These are phyloP conservation scores for Bufotes viridis DNA, from an alignment of 2,797 vertebrate genomes.

Conservation along the genomic window DNA sequence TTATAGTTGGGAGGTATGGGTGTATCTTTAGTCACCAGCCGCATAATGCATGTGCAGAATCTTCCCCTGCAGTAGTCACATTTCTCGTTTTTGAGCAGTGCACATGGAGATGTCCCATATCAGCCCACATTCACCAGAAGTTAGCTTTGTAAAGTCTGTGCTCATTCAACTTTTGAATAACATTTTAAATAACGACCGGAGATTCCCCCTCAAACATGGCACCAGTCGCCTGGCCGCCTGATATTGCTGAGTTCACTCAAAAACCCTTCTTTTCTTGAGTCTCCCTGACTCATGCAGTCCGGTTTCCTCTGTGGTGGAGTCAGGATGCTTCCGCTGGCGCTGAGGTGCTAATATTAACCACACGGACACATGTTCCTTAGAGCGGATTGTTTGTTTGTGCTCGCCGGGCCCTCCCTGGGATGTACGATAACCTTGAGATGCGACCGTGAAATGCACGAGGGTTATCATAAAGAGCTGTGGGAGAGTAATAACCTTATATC, in stretches of 20 bases:
- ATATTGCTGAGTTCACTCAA: conserved; percentile 15
- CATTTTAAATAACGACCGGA: no score
- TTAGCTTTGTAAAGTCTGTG: no score
- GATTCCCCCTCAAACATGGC: no score
- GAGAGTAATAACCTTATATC: conserved; percentile 35
- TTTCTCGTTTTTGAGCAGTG: no score
- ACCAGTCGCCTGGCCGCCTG: not conserved
- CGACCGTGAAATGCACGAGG: not conserved
- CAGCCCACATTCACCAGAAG: no score
- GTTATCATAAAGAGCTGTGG: conserved; percentile 33
- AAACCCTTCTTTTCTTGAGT: conserved; percentile 7
- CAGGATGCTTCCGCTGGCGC: conserved; percentile 40
- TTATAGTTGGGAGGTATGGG: no score
- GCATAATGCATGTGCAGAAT: no score
- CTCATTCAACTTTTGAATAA: no score
- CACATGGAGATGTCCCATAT: no score
- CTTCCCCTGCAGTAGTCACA: no score
- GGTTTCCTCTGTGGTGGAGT: conserved; percentile 45
- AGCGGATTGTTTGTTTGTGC: conserved; percentile 17
- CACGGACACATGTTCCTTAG: conserved; percentile 1
- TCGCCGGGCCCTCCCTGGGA: not conserved
- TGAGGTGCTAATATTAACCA: conserved; percentile 51
- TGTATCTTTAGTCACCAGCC: no score
- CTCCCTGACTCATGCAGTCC: conserved; percentile 15
- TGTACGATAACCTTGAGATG: conserved; percentile 44